Evolutionary conservation across 2,888 invertebrate species (phyloP).

Genomic region (Hirtodrosophila alboralis): DNA sequence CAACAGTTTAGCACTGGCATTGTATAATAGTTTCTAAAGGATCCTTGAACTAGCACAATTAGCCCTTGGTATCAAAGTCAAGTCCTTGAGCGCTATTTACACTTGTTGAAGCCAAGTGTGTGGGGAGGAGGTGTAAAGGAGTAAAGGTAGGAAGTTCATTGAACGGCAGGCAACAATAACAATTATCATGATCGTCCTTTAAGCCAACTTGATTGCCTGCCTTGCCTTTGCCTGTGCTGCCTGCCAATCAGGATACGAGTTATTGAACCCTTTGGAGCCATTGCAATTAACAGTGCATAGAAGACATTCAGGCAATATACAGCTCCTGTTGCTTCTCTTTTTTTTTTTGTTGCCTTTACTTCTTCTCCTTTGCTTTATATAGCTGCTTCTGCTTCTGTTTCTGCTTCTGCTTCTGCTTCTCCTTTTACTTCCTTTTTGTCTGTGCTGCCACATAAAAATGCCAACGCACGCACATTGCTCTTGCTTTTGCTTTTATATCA

Average conservation of each 20-base stretch:
- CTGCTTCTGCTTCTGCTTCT: background rate
- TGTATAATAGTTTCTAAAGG: too few relatives aligned
- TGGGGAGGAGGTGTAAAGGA: too few relatives aligned
- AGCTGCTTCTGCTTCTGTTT: background rate
- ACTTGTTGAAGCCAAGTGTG: too few relatives aligned
- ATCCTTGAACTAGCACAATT: constrained; percentile 16
- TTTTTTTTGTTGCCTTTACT: constrained; percentile 23
- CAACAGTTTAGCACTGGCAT: too few relatives aligned
- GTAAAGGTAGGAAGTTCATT: constrained; percentile 54
- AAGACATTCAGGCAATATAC: constrained; percentile 46
- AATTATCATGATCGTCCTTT: constrained; percentile 52
- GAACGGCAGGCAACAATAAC: constrained; percentile 51
- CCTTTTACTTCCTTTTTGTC: constrained; percentile 1
- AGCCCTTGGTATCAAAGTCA: constrained; percentile 18
- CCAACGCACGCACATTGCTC: constrained; percentile 48
- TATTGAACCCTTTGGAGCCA: constrained; percentile 62
- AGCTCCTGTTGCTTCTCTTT: constrained; percentile 62
- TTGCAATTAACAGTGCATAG: constrained; percentile 59
- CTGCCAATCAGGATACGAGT: constrained; percentile 71
- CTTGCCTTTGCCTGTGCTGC: constrained; percentile 20
- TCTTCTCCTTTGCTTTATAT: too few relatives aligned
- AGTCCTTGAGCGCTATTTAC: constrained; percentile 37
- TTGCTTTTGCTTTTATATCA: constrained; percentile 36
- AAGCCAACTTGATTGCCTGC: constrained; percentile 11
- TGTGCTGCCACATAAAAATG: constrained; percentile 36